phyloP scores from a whole-genome alignment of 2,797 vertebrate species.

The Aphelocoma californica region DNA sequence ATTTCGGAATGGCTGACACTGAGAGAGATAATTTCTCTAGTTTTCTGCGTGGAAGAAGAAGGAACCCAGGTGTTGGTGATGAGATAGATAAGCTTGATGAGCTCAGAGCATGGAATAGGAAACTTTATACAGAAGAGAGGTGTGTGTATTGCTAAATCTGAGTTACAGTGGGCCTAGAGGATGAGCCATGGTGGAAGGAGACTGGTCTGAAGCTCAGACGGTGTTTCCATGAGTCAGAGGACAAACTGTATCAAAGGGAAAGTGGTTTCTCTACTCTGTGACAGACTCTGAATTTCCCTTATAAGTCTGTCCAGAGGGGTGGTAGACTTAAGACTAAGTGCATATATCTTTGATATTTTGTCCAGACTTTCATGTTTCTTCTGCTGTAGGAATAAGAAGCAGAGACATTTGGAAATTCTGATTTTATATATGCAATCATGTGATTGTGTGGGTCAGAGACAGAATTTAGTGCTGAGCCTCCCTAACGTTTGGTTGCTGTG shows the following conservation, averaged over 20 bases:
- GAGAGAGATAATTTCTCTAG: background rate
- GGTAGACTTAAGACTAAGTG: background rate
- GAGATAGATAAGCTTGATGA: background rate
- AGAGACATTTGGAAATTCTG: background rate
- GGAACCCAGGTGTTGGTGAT: background rate
- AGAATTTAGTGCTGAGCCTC: background rate
- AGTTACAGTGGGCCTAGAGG: background rate
- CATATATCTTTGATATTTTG: background rate
- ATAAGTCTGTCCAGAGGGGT: background rate
- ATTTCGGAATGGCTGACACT: fast-evolving
- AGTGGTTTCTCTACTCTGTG: background rate
- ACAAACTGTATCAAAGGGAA: background rate
- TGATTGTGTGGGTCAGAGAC: background rate
- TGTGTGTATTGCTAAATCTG: background rate
- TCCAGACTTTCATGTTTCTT: background rate
- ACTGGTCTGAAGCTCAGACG: background rate
- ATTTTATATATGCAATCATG: background rate
- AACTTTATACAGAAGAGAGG: background rate
- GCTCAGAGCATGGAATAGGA: background rate
- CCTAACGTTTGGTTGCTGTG: background rate
- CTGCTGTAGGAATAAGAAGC: background rate
- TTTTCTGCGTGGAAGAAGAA: background rate
- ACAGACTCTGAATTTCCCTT: background rate
- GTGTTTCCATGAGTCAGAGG: background rate
- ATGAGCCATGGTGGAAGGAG: background rate